Evolutionary conservation across 2,888 invertebrate genomes (phyloP).

Genomic region (Timandra comae): DNA sequence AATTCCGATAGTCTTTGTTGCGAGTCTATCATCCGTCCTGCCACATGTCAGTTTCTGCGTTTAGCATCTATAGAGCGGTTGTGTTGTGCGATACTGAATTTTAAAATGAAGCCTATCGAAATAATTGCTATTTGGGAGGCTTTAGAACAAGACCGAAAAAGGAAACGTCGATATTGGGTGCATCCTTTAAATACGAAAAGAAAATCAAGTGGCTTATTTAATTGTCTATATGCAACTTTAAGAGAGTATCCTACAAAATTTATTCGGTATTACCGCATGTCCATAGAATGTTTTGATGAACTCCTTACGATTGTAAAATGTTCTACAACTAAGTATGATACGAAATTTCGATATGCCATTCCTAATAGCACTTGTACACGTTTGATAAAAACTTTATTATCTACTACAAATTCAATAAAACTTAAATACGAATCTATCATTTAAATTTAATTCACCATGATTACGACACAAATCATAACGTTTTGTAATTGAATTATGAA

Average conservation of each 20-base stretch:
- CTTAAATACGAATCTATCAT: too few relatives aligned
- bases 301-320: conserved; percentile 1
- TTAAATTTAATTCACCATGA: too few relatives aligned
- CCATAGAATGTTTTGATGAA: conserved; percentile 11
- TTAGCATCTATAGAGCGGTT: conserved; percentile 7
- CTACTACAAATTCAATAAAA: too few relatives aligned
- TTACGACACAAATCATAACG: neutral
- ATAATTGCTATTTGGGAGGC: conserved; percentile 10
- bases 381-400: too few relatives aligned
- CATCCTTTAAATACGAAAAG: conserved; percentile 18
- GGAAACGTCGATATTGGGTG: conserved; percentile 1
- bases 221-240: conserved; percentile 14
- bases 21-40: too few relatives aligned
- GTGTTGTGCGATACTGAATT: conserved; percentile 9
- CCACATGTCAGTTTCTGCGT: conserved; percentile 9
- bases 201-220: conserved; percentile 15
- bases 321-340: neutral
- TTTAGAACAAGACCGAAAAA: conserved; percentile 11
- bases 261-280: conserved; percentile 6
- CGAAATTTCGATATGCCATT: neutral
- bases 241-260: conserved; percentile 6
- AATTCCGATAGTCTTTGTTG: too few relatives aligned
- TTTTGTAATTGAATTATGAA: too few relatives aligned
- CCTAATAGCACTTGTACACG: too few relatives aligned
- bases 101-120: conserved; percentile 9